These are phyloP conservation scores for Parnassius glacialis DNA, from an alignment of 2,888 invertebrate genomes.

Conservation along the genomic window DNA sequence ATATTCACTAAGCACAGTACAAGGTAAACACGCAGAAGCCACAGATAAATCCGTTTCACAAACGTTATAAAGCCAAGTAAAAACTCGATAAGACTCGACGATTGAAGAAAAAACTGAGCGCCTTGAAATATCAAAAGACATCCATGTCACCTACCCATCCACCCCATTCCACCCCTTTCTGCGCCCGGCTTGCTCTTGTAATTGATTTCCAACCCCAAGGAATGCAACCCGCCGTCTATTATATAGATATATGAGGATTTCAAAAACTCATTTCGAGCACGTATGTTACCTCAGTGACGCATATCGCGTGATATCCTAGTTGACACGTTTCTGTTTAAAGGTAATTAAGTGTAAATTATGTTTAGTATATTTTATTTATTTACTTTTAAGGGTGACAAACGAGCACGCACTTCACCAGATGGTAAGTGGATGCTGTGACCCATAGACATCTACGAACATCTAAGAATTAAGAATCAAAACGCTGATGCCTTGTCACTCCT, in stretches of 20 bases:
- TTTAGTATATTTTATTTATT: too few species aligned
- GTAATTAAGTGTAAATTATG: too few species aligned
- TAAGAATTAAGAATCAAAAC: too few species aligned
- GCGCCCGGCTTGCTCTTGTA: conserved; percentile 37
- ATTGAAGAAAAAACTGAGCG: neutral
- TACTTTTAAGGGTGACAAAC: too few species aligned
- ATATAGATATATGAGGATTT: conserved; percentile 38
- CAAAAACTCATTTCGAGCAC: conserved; percentile 50
- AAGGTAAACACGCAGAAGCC: neutral
- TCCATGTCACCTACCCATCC: conserved; percentile 1
- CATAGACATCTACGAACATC: too few species aligned
- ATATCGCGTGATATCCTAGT: too few species aligned
- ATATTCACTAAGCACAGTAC: neutral
- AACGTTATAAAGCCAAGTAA: conserved; percentile 1
- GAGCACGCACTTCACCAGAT: too few species aligned
- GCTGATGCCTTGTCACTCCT: too few species aligned
- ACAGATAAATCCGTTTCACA: conserved; percentile 1
- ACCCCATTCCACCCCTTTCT: neutral
- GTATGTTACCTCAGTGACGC: conserved; percentile 27
- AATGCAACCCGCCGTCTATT: conserved; percentile 47
- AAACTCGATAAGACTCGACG: conserved; percentile 1
- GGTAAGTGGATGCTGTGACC: too few species aligned
- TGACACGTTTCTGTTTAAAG: too few species aligned
- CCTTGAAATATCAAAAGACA: conserved; percentile 13
- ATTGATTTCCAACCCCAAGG: conserved; percentile 54